Conservation (phyloP, 2,888 invertebrate genomes). For the Callyntrura sp. region DNA sequence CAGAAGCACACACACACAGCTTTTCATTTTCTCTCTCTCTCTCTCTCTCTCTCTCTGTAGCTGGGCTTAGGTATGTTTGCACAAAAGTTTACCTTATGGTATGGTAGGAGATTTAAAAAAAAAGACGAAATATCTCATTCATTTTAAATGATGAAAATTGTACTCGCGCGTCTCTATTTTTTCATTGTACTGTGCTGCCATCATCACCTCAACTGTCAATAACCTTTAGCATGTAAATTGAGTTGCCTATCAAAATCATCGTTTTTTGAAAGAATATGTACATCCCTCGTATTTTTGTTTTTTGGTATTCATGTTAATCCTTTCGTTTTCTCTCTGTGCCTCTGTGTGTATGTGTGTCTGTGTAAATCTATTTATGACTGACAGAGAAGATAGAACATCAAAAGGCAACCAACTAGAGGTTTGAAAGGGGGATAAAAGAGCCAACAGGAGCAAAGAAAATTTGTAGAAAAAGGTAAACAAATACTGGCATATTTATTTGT, state of each 20-base stretch:
- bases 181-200: conserved; percentile 25
- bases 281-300: too few species aligned
- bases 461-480: conserved; percentile 67
- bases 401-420: not conserved
- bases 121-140: not conserved
- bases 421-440: not conserved
- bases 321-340: conserved; percentile 2
- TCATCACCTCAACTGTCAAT: conserved; percentile 15
- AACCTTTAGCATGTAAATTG: conserved; percentile 31
- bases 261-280: too few species aligned
- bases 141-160: not conserved
- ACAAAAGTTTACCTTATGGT: not conserved
- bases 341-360: not conserved
- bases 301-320: not conserved
- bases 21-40: conserved; percentile 37
- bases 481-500: conserved; percentile 73
- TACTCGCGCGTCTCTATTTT: not conserved
- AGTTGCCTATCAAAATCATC: conserved; percentile 29
- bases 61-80: not conserved
- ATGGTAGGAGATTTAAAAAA: not conserved
- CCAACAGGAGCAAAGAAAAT: conserved; percentile 11
- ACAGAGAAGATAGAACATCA: conserved; percentile 1
- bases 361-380: conserved; percentile 48
- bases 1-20: not conserved
- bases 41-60: too few species aligned